Evolutionary conservation across 2,113 vertebrate genomes (phyloP), one percentile per base, ranked within the genome.

Genomic region (Sterna hirundo): DNA sequence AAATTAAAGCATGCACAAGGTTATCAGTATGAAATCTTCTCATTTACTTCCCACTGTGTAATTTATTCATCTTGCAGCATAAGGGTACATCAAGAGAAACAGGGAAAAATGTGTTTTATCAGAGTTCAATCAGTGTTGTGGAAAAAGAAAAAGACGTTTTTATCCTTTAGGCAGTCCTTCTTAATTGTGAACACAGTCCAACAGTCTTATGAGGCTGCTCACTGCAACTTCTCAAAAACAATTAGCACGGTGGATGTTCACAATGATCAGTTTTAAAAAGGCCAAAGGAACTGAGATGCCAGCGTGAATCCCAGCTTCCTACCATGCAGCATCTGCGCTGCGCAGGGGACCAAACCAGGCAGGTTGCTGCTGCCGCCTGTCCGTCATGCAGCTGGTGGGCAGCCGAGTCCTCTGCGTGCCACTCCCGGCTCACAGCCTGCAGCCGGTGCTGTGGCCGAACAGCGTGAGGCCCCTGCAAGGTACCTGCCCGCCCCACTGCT

Each of bases 61-160:
- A 97, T 98, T 96, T 97, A 95, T 97, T 97, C 94, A 93, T 93
- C 94, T 94, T 91, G 85, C 49, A 95, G 91, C 58, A 94, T 93
- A 96, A 97, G 66, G 77, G 58, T 93, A 92, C 84, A 93, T 86
- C 10, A 8, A 76, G 86, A 96, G 72, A 95, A 96, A 88, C 57
- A 81, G 80, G 65, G 26, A 57, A 94, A 94, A 83, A 70, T 65
- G 61, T 86, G 84, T 71, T 87, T 51, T 85, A 91, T 96, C 79
- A 93, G 54, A 96, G 75, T 94, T 96, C 61, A 90, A 7, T 88
- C 84, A 18, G 1, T 90, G 86, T 80, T 92, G 61, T 76, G 66
- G 42, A 75, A 96, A 94, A 95, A 68, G 62, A 87, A 96, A 94
- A 75, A 79, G 23, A 17, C 82, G 54, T 79, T 78, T 94, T 60